phyloP scores from a whole-genome alignment of 2,113 vertebrate genomes.

The Probosciger aterrimus region DNA sequence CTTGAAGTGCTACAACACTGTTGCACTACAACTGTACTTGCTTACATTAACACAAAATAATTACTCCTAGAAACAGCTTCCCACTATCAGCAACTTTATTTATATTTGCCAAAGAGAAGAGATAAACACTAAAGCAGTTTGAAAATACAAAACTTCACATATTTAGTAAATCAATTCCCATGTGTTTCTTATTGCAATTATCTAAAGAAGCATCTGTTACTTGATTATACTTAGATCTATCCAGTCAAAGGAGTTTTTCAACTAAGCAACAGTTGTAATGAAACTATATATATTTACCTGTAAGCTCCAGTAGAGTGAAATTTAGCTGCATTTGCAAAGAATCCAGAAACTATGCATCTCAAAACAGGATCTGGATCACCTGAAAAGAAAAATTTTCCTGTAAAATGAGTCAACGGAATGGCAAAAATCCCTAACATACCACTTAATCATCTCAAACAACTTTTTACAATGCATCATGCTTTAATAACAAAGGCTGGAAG shows the following conservation, averaged over 20 bases:
- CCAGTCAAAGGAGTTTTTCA: neutral
- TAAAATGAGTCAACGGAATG: neutral
- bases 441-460: neutral
- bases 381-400: conserved; percentile 41
- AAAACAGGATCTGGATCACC: conserved; percentile 96
- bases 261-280: neutral
- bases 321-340: conserved; percentile 95
- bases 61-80: neutral
- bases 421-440: neutral
- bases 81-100: neutral
- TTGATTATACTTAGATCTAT: neutral
- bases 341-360: conserved; percentile 92
- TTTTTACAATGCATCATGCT: neutral
- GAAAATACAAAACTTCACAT: neutral
- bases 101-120: neutral
- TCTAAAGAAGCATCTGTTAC: neutral
- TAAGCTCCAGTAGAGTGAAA: conserved; percentile 95
- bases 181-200: neutral
- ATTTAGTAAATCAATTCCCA: neutral
- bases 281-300: conserved; percentile 72
- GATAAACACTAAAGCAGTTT: neutral
- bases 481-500: neutral
- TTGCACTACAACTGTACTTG: neutral
- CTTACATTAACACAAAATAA: neutral
- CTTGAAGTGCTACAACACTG: neutral